Conservation (phyloP, 2,113 vertebrate genomes). For the Pomatostomus ruficeps region DNA sequence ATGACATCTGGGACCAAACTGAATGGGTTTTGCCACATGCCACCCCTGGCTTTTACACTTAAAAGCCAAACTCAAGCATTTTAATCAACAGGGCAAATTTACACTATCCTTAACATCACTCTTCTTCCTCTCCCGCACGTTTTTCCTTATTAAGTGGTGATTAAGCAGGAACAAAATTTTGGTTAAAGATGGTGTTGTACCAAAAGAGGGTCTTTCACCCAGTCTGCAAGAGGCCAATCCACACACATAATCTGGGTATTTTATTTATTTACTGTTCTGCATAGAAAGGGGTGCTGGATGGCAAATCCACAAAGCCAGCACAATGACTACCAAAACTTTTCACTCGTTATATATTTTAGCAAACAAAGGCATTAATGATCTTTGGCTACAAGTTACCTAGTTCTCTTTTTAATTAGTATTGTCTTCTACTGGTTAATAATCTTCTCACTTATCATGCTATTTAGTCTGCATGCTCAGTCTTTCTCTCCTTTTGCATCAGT, state of each 20-base stretch:
- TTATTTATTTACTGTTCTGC: background rate
- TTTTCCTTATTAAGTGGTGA: background rate
- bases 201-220: background rate
- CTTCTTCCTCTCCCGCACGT: accelerated
- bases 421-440: background rate
- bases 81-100: background rate
- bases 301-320: background rate
- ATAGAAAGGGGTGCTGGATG: background rate
- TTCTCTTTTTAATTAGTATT: background rate
- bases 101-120: background rate
- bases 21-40: accelerated
- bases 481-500: background rate
- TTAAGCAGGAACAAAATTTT: accelerated
- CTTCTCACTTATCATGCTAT: background rate
- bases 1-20: background rate
- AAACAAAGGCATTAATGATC: background rate
- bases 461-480: background rate
- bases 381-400: background rate
- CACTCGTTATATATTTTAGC: background rate
- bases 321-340: background rate
- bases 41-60: background rate
- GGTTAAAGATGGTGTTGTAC: accelerated
- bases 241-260: background rate
- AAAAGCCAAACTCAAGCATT: background rate
- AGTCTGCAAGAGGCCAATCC: background rate